phyloP scores from a whole-genome alignment of 1,140 invertebrate species.

The Steinernema khuongi region DNA sequence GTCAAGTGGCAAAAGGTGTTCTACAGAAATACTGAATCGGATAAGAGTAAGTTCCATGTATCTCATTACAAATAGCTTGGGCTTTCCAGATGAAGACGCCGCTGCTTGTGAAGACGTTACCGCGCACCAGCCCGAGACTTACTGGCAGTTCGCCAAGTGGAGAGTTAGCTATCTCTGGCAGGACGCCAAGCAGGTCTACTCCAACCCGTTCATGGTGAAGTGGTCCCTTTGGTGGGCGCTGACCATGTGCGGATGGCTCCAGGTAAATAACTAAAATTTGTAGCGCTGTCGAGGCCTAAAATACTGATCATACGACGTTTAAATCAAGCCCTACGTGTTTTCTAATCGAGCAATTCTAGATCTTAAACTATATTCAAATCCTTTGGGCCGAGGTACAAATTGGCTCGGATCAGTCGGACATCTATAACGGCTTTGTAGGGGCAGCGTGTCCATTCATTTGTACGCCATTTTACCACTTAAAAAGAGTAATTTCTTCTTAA shows the following conservation, averaged over 20 bases:
- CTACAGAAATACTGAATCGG: constrained; percentile 28
- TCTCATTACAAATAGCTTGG: not conserved
- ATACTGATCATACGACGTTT: no score
- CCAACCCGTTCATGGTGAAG: constrained; percentile 69
- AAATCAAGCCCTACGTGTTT: no score
- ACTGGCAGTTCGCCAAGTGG: constrained; percentile 37
- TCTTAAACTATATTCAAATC: constrained; percentile 74
- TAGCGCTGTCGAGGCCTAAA: no score
- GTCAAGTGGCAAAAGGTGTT: constrained; percentile 74
- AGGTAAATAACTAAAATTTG: constrained; percentile 59
- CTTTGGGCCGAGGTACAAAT: constrained; percentile 66
- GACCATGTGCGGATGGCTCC: constrained; percentile 74
- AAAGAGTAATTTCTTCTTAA: constrained; percentile 1
- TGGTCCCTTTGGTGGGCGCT: constrained; percentile 83
- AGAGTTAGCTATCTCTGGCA: constrained; percentile 63
- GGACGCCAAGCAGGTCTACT: constrained; percentile 71
- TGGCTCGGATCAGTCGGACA: constrained; percentile 56
- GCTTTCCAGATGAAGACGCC: constrained; percentile 11
- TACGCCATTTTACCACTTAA: constrained; percentile 26
- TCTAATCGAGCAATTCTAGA: constrained; percentile 57
- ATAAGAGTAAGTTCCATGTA: constrained; percentile 19
- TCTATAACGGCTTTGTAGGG: constrained; percentile 76
- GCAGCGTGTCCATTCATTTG: constrained; percentile 71
- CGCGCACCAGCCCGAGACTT: constrained; percentile 7
- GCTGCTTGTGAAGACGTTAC: constrained; percentile 15